Evolutionary conservation across 2,113 vertebrate genomes (phyloP).

Genomic region (Ceuthmochares aereus): DNA sequence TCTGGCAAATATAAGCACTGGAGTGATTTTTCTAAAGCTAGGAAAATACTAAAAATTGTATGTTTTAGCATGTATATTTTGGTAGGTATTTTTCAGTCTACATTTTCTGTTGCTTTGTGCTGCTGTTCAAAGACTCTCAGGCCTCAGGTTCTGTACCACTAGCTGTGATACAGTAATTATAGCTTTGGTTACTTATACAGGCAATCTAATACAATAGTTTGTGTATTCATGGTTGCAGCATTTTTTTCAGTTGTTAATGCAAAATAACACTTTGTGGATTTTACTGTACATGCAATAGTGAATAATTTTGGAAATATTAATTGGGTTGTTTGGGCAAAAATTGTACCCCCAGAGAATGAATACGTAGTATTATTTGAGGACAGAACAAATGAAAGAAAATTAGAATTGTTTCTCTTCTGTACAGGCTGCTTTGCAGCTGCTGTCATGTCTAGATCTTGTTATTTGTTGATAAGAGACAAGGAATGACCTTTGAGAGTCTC

Average conservation of each 20-base stretch:
- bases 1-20: not conserved
- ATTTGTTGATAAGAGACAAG: not conserved
- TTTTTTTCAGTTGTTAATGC: not conserved
- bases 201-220: not conserved
- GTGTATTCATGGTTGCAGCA: not conserved
- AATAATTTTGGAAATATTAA: not conserved
- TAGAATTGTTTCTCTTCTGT: slow-evolving; percentile 22
- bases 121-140: not conserved
- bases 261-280: not conserved
- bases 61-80: no score
- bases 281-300: not conserved
- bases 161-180: not conserved
- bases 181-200: not conserved
- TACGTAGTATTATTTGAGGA: slow-evolving; percentile 8
- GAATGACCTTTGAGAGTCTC: not conserved
- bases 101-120: not conserved
- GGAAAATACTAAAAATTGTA: not conserved
- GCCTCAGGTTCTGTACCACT: not conserved
- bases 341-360: not conserved
- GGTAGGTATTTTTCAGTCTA: not conserved
- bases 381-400: not conserved
- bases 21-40: not conserved
- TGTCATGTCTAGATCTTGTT: not conserved
- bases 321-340: not conserved
- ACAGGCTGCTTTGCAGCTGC: not conserved